Evolutionary conservation across 2,113 vertebrate genomes (phyloP), one percentile per base, ranked within the genome.

Genomic region (Mellivora capensis): DNA sequence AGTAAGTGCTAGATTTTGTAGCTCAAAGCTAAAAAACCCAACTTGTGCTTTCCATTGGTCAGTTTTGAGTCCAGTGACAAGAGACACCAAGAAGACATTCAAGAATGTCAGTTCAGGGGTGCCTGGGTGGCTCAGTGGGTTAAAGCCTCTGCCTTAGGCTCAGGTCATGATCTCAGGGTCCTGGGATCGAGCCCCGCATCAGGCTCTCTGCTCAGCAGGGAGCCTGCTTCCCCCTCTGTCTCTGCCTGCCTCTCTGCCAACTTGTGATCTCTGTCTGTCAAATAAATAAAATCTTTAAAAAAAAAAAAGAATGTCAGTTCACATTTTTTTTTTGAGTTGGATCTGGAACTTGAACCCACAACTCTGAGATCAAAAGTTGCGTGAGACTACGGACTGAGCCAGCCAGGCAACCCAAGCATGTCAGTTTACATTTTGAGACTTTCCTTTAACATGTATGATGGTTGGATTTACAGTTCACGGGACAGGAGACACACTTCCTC

Each of bases 321-420:
- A 18, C 27, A 10, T 17, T 76, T 77, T 44, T 76, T 76, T 37
- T 6, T 74, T 74, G 29, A 77, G 34, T 77, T 18, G 74, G 7
- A 27, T 47, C 14, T 98, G 98, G 98, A 97, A 98, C 97, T 98
- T 96, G 90, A 98, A 98, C 98, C 97, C 97, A 98, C 90, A 87
- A 98, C 97, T 98, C 98, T 98, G 98, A 99, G 98, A 98, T 99
- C 98, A 98, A 98, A 98, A 98, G 98, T 98, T 98, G 98, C 98
- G 98, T 98, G 97, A 98, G 52, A 98, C 98, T 98, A 98, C 98
- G 97, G 98, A 98, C 98, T 98, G 98, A 98, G 98, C 98, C 98
- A 99, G 98, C 98, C 98, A 76, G 7, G 27, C 27, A 15, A 27
- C 27, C 42, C n/a, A 61, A 84, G 64, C 79, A 29, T 57, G 13